These are phyloP conservation scores for Elmis aenea DNA, from an alignment of 2,888 invertebrate genomes.

Conservation along the genomic window DNA sequence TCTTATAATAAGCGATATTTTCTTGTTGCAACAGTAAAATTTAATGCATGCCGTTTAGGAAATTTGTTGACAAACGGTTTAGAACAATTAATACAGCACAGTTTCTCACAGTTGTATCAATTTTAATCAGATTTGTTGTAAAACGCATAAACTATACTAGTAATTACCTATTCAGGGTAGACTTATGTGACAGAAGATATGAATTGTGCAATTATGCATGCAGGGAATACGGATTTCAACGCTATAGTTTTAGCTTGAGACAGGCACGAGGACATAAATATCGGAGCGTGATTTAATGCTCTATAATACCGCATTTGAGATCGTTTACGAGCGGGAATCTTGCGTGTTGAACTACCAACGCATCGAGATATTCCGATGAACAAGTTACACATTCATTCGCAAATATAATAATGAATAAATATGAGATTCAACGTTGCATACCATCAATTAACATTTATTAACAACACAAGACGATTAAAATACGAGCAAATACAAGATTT, in stretches of 20 bases:
- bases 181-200: conserved; percentile 37
- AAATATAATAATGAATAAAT: too few species aligned
- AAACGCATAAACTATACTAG: conserved; percentile 15
- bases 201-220: conserved; percentile 41
- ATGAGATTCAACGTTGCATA: too few species aligned
- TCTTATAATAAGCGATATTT: not conserved
- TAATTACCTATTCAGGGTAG: conserved; percentile 39
- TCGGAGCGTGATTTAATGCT: conserved; percentile 32
- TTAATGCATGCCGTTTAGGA: too few species aligned
- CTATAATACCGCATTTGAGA: conserved; percentile 16
- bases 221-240: conserved; percentile 35
- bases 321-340: conserved; percentile 14
- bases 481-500: too few species aligned
- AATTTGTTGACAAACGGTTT: too few species aligned
- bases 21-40: not conserved
- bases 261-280: conserved; percentile 34
- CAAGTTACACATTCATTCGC: too few species aligned
- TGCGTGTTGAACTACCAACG: too few species aligned
- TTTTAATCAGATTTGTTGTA: conserved; percentile 7
- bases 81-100: too few species aligned
- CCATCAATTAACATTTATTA: too few species aligned
- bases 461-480: too few species aligned
- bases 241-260: conserved; percentile 34
- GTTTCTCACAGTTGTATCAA: too few species aligned
- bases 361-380: too few species aligned